Evolutionary conservation across 2,888 invertebrate genomes (phyloP), one percentile per base, ranked within the genome.

Genomic region (Rhamphomyia laevipes): DNA sequence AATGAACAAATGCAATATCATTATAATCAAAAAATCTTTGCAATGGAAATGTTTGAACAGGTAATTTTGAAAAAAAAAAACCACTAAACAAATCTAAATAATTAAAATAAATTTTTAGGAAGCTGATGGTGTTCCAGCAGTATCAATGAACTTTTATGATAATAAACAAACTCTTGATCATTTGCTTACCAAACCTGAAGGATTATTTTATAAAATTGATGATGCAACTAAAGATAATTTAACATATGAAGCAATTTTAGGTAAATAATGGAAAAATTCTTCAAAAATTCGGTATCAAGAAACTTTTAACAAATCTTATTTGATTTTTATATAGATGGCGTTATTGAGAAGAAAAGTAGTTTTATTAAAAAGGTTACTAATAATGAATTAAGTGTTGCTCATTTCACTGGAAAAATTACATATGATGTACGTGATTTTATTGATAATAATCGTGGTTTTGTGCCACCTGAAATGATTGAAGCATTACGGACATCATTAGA

Each of bases 1-100:
- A 95, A 94, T 64, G 94, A 95, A 65, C 92, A 94, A 69, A 78
- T 95, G 64, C 93, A 94, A 64, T 94, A 90, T 65, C 82, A 90
- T 58, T 95, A 91, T 67, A 87, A 92, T 61, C 94, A 95, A 68
- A 79, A 87, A 62, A 78, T 90, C 53, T 95, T 94, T 68, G 83
- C 84, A 7, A 92, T 89, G 85, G 94, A 94, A 76, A 84, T 88
- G 82, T 81, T 80, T 57, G 77, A 77, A 63, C 66, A 73, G 61
- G 75, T 75, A 62, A 51, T 54, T 35, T 35, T n/a, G n/a, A n/a
- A n/a, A 6, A 35, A 35, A 35, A 15, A 38, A 17, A 2, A 7
- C 17, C 17, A 10, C 18, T 23, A 4, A n/a, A 23, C 16, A 15
- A 12, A 23, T 23, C 4, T 43, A 12, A 4, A 23, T 15, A n/a